Base-by-base conservation (phyloP, 1,140 invertebrate genomes). In the Melipona quadrifasciata region DNA sequence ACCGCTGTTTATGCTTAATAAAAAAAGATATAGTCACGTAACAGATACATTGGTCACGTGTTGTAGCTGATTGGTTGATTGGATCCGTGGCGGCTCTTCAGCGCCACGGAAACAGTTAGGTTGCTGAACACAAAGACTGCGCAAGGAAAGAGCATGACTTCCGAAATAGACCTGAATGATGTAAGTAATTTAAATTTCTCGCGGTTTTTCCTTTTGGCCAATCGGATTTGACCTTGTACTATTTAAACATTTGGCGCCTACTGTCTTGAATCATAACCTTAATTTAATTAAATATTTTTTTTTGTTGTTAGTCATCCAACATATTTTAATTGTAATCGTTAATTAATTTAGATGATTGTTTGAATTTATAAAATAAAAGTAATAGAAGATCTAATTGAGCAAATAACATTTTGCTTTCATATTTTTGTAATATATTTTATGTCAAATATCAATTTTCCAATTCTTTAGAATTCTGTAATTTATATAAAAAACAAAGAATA, bases 141-240 rank as follows among this genome's bases (percentile, higher is more conserved):
- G 34, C 53, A 53, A 58, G 4, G 21, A 17, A 55, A 57, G 16
- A 84, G 4, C 55, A 84, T 84, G 82, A 64, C 53, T 34, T 31
- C 67, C 31, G 82, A 84, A 58, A 27, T 84, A 51, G 21, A 12
- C 10, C 24, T 71, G 8, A 55, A 84, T 11, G 67, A 84, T 57
- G 82, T 84, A n/a, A 84, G 82, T 79, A 79, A 71, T 79, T 84
- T 61, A 79, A 84, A 79, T 84, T 79, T 72, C 47, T 79, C 67
- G 55, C 76, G 67, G 55, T 17, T 51, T 64, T 31, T 53, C 14
- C 27, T n/a, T 24, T 64, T 55, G 6, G 6, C 31, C 57, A 70
- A 72, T 79, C 12, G 53, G 24, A 57, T 71, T 79, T 71, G 17
- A 53, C 39, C 16, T 65, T 71, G 53, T 31, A 0, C n/a, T 21